A percentile compares a stretch with the other conserved stretches of the same genome.
phyloP scores from a whole-genome alignment of 2,888 invertebrate species.

The Pimpla rufipes region DNA sequence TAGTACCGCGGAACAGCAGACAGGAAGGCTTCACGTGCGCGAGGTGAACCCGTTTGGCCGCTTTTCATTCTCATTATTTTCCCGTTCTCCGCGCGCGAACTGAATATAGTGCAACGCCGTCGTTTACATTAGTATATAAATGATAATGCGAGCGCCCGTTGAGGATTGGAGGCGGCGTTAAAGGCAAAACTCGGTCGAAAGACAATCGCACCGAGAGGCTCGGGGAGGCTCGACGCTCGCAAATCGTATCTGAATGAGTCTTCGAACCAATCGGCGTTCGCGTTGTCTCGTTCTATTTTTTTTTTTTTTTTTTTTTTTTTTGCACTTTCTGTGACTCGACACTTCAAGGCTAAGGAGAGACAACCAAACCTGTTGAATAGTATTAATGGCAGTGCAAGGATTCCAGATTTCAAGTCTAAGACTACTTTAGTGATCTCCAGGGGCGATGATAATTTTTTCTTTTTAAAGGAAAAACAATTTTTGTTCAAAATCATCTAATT shows the following conservation, averaged over 20 bases:
- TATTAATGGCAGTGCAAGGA: not conserved
- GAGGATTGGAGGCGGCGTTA: not conserved
- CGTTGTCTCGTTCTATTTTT: constrained; percentile 4
- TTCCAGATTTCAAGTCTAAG: no score
- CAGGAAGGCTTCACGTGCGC: constrained; percentile 7
- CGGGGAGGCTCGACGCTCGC: constrained; percentile 22
- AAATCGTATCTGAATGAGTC: constrained; percentile 20
- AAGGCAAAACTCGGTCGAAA: not conserved
- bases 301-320: no score
- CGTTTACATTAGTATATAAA: constrained; percentile 5
- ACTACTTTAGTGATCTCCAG: no score
- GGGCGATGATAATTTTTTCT: no score
- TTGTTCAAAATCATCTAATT: no score
- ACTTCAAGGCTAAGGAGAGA: constrained; percentile 18
- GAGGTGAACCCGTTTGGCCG: constrained; percentile 23
- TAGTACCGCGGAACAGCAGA: not conserved
- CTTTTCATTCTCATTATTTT: constrained; percentile 14
- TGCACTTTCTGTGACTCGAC: constrained; percentile 21
- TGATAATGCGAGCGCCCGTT: constrained; percentile 2
- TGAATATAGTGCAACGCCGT: not conserved
- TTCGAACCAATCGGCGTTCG: not conserved
- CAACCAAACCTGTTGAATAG: constrained; percentile 16
- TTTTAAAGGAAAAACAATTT: no score
- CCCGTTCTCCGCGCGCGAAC: not conserved
- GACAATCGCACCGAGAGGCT: not conserved